phyloP scores from a whole-genome alignment of 64 coral and sea anemone species.

The Hydrozoanthus tunicans region DNA sequence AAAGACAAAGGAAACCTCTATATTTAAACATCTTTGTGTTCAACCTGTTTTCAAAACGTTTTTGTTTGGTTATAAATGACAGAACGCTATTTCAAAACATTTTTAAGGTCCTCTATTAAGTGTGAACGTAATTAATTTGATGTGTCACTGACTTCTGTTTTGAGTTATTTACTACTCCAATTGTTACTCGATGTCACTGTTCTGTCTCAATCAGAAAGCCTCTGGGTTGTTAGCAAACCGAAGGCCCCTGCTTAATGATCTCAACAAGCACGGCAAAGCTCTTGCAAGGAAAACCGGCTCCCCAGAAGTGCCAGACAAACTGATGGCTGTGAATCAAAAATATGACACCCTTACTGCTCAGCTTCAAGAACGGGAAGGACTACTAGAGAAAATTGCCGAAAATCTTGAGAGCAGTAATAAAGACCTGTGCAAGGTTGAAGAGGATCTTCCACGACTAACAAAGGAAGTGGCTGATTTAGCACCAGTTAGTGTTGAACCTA shows the following conservation, averaged over 20 bases:
- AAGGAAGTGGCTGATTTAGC: slow-evolving; percentile 54
- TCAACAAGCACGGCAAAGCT: slow-evolving; percentile 81
- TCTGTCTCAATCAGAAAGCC: slow-evolving; percentile 64
- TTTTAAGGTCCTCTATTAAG: no score
- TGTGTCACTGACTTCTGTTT: neutral
- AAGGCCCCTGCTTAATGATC: slow-evolving; percentile 64
- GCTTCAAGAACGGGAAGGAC: slow-evolving; percentile 61
- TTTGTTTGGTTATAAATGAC: no score
- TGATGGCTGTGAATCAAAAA: slow-evolving; percentile 60
- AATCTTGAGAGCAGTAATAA: slow-evolving; percentile 59
- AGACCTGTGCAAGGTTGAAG: slow-evolving; percentile 59
- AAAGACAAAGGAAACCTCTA: no score
- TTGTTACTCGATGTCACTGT: neutral
- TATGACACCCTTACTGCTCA: slow-evolving; percentile 65
- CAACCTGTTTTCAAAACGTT: no score
- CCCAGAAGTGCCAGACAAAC: slow-evolving; percentile 69
- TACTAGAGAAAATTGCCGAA: slow-evolving; percentile 71
- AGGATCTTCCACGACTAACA: slow-evolving; percentile 60
- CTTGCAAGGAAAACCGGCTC: slow-evolving; percentile 79
- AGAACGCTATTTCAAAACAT: no score
- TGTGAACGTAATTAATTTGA: neutral
- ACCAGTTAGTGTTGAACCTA: slow-evolving; percentile 72
- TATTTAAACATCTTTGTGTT: no score
- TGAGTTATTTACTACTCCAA: neutral
- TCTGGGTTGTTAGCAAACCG: slow-evolving; percentile 65